These are phyloP conservation scores for Psilopsiagon aurifrons DNA, from an alignment of 2,113 vertebrate genomes.

Conservation along the genomic window DNA sequence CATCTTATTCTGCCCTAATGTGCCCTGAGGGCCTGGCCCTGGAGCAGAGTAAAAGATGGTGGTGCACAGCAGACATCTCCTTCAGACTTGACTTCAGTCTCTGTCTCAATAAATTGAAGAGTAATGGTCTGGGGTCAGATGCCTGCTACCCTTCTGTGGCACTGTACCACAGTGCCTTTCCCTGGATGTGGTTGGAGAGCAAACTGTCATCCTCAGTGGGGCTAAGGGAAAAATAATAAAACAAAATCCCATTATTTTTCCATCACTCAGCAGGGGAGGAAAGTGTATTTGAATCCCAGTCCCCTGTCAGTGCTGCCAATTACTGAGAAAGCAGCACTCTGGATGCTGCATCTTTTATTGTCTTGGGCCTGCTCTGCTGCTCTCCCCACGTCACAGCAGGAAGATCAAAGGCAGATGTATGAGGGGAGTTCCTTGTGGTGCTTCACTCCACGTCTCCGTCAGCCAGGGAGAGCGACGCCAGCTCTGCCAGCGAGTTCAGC, in stretches of 20 bases:
- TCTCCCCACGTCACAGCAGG: background rate
- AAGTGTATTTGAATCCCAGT: background rate
- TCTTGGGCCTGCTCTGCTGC: background rate
- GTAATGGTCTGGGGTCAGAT: background rate
- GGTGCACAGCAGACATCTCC: background rate
- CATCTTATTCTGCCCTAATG: background rate
- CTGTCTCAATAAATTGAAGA: background rate
- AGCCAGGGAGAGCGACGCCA: background rate
- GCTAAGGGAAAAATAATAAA: background rate
- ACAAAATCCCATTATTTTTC: background rate
- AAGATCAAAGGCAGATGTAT: slow-evolving; percentile 21
- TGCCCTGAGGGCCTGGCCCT: background rate
- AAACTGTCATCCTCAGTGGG: background rate
- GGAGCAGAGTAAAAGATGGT: background rate
- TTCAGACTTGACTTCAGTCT: background rate
- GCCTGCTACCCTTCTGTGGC: background rate
- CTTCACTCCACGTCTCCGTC: background rate
- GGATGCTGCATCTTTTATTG: background rate
- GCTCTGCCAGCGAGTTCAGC: background rate
- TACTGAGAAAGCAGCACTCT: background rate
- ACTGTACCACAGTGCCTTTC: background rate
- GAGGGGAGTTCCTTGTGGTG: background rate
- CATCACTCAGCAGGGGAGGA: background rate
- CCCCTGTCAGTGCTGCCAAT: background rate
- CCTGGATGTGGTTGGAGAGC: background rate